phyloP scores from a whole-genome alignment of 2,797 vertebrate species.

The Pteronotus mesoamericanus region DNA sequence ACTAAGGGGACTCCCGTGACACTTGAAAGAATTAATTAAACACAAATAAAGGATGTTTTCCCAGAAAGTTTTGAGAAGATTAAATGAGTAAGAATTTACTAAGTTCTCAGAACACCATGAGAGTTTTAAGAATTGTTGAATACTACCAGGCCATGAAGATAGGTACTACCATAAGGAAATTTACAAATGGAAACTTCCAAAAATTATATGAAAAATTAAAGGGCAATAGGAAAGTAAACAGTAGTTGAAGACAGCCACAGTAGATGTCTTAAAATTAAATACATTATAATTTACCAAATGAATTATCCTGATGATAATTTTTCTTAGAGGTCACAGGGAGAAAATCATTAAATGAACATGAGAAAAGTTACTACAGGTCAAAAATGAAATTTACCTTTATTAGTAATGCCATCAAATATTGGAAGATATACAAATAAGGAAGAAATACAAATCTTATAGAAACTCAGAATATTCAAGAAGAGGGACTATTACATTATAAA shows the following conservation, averaged over 20 bases:
- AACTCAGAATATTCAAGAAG: neutral
- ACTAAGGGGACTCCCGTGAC: neutral
- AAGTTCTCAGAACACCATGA: neutral
- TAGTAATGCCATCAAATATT: neutral
- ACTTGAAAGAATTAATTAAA: constrained; percentile 9
- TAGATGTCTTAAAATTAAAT: neutral
- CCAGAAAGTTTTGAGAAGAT: neutral
- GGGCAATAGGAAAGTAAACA: neutral
- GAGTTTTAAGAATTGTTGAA: neutral
- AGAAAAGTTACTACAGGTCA: neutral
- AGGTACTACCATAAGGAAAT: neutral
- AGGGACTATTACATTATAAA: neutral
- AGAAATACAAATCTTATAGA: neutral
- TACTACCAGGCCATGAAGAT: neutral
- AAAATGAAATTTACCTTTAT: neutral
- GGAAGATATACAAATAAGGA: neutral
- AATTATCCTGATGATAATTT: constrained; percentile 29
- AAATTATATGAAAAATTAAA: neutral
- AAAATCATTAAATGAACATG: neutral
- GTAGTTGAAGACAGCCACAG: neutral
- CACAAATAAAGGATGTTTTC: neutral
- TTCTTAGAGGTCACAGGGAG: neutral
- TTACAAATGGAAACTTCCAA: neutral
- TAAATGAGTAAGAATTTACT: neutral
- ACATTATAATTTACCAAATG: neutral